These are phyloP conservation scores for Nannoperca obscura DNA, from an alignment of 2,797 vertebrate genomes.

Conservation along the genomic window DNA sequence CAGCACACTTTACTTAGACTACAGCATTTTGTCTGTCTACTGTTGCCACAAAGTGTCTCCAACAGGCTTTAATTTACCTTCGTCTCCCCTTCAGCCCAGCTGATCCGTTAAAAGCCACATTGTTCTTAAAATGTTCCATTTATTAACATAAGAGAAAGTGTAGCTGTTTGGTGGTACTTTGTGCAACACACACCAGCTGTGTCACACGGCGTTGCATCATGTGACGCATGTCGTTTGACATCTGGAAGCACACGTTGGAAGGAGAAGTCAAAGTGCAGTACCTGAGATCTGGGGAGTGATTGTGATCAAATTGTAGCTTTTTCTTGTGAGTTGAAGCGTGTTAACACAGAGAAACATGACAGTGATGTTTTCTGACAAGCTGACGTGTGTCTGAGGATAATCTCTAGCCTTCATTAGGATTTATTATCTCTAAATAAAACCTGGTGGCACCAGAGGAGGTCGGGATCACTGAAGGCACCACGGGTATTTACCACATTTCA, in stretches of 20 bases:
- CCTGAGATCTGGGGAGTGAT: too few species aligned
- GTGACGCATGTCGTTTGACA: background rate
- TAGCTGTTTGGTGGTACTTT: background rate
- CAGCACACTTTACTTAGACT: background rate
- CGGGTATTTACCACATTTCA: background rate
- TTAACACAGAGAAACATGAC: background rate
- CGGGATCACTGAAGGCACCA: background rate
- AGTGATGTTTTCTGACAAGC: background rate
- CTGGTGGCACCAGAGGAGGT: background rate
- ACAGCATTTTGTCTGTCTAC: background rate
- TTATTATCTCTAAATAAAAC: too few species aligned
- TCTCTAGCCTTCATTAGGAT: too few species aligned
- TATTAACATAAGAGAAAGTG: too few species aligned
- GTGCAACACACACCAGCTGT: background rate
- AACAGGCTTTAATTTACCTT: background rate
- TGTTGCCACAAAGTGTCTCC: too few species aligned
- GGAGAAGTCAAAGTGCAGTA: background rate
- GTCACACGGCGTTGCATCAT: background rate
- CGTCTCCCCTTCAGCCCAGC: background rate
- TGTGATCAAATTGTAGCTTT: background rate
- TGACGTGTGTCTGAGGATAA: background rate
- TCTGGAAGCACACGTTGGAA: background rate
- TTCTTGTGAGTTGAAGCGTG: background rate
- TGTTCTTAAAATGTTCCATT: background rate
- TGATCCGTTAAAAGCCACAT: conserved; percentile 2